Base-by-base conservation (phyloP, 1,140 invertebrate genomes). In the Limonius californicus region DNA sequence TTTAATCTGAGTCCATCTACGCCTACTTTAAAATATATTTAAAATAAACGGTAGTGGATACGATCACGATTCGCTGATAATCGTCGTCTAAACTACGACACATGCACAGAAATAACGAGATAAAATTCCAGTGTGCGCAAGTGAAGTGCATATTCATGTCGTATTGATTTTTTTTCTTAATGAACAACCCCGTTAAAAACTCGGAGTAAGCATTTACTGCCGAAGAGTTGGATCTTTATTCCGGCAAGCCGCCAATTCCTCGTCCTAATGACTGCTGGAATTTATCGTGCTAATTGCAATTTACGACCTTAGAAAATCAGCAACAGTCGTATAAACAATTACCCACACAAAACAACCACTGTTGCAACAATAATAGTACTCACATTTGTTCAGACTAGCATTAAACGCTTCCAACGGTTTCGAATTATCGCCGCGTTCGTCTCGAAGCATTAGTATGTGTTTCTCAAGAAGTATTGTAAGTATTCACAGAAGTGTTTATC, bases 291-390 rank as follows among this genome's bases (percentile, higher is more conserved):
- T 45, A 45, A 45, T 45, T 45, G 42, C 42, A 45, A 45, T 45
- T 45, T 45, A 45, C 42, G 42, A 45, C 42, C 14, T 45, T 45
- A 45, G 42, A 45, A 45, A 45, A 45, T 45, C 42, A 45, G 42
- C 14, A 45, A 45, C 14, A 15, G 42, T 45, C 42, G 42, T 45
- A 45, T 45, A 45, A 45, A 45, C 42, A 45, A 45, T 45, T 45
- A 45, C 42, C 16, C 42, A 45, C n/a, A 18, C 42, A 18, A 27
- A 27, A 27, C 23, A 27, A 9, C 23, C 42, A 4, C 2, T 6
- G 16, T n/a, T 4, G n/a, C 6, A 45, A 45, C 42, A 45, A 45
- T 45, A 45, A 45, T 45, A 12, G 42, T 45, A 27, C 23, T 27
- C 23, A 27, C 23, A 27, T 27, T 27, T 27, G 23, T 27, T 27